phyloP scores from a whole-genome alignment of 2,888 invertebrate genomes.

The Selenia dentaria region DNA sequence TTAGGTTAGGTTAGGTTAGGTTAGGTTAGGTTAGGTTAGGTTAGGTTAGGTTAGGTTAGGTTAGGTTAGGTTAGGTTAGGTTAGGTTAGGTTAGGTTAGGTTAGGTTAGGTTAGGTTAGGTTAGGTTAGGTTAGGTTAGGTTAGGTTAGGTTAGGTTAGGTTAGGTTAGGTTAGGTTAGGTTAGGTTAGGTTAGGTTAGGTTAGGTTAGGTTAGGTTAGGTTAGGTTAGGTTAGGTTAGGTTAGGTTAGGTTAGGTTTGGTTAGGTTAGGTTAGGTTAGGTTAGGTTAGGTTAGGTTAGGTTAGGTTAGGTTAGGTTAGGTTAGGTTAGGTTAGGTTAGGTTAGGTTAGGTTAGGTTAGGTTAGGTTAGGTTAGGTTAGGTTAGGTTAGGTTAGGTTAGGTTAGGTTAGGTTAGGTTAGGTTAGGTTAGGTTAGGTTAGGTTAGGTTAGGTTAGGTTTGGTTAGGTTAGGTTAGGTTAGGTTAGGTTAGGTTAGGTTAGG shows the following conservation, averaged over 20 bases:
- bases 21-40: background rate
- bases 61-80: background rate
- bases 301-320: background rate
- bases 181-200: background rate
- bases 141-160: background rate
- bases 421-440: background rate
- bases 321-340: background rate
- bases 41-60: background rate
- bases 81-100: background rate
- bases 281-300: background rate
- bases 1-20: background rate
- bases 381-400: background rate
- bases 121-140: background rate
- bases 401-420: background rate
- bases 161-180: background rate
- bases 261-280: background rate
- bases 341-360: background rate
- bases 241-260: background rate
- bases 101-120: background rate
- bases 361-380: background rate
- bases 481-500: background rate
- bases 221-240: background rate
- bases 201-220: background rate
- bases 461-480: background rate
- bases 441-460: background rate